These are phyloP conservation scores for Paracentrotus lividus DNA, from an alignment of 53 echinoderm and acorn worm genomes.

Conservation along the genomic window DNA sequence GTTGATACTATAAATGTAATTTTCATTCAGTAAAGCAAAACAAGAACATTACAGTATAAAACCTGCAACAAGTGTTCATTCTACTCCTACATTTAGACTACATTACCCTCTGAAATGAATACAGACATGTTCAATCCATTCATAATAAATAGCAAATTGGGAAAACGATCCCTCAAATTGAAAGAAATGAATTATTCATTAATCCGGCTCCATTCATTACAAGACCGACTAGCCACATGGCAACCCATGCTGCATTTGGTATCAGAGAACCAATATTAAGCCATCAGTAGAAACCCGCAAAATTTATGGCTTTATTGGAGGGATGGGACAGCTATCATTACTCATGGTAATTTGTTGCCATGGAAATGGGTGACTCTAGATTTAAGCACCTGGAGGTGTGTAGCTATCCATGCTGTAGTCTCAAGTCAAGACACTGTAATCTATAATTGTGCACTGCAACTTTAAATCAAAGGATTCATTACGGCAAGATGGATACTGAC, in stretches of 20 bases:
- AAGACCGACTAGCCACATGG: neutral
- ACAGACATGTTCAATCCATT: neutral
- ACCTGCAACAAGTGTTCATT: neutral
- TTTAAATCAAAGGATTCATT: neutral
- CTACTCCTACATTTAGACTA: neutral
- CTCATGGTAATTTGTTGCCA: constrained; percentile 45
- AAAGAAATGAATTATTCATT: constrained; percentile 32
- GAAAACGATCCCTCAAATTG: constrained; percentile 29
- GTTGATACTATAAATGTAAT: neutral
- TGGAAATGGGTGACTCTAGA: constrained; percentile 26
- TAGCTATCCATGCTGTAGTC: neutral
- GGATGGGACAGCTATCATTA: neutral
- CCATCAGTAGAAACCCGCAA: neutral
- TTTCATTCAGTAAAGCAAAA: neutral
- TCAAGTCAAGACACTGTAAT: neutral
- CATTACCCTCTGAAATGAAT: neutral
- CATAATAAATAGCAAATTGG: neutral
- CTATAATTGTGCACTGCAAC: neutral
- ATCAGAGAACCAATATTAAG: neutral
- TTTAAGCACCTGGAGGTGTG: neutral
- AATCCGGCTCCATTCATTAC: neutral
- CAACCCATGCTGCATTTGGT: neutral
- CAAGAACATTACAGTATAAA: neutral
- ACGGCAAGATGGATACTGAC: neutral
- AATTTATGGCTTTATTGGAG: neutral